These are phyloP conservation scores for Actinia equina DNA, from an alignment of 64 coral and sea anemone genomes.

Conservation along the genomic window DNA sequence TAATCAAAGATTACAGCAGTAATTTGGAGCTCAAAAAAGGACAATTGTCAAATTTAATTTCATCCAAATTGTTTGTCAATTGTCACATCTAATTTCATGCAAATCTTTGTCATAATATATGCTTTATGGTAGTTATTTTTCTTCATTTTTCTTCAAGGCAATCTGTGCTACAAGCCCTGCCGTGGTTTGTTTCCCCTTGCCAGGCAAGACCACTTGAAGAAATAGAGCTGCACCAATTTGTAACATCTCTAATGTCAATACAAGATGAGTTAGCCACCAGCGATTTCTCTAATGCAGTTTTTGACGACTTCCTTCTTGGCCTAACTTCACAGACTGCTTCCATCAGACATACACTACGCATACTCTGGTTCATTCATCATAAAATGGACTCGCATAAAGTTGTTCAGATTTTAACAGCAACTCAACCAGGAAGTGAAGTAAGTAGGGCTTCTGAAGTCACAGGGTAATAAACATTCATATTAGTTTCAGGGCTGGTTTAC, in stretches of 20 bases:
- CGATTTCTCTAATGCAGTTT: conserved; percentile 85
- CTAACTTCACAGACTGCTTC: conserved; percentile 70
- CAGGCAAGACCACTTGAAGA: conserved; percentile 69
- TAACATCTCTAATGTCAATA: conserved; percentile 53
- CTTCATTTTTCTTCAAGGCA: conserved; percentile 28
- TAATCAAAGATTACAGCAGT: no score
- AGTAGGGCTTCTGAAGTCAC: background rate
- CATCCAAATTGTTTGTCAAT: no score
- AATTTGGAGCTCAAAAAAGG: no score
- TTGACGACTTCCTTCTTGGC: conserved; percentile 87
- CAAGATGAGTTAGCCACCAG: conserved; percentile 80
- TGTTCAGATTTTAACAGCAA: conserved; percentile 79
- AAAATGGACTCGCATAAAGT: conserved; percentile 97
- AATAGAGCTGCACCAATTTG: conserved; percentile 76
- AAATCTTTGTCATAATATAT: no score
- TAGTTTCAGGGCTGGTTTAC: no score
- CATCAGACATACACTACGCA: conserved; percentile 70
- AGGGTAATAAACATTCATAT: no score
- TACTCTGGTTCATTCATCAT: conserved; percentile 79
- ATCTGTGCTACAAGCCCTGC: conserved; percentile 47
- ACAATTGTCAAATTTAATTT: no score
- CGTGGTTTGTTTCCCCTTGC: conserved; percentile 71
- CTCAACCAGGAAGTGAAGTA: conserved; percentile 93
- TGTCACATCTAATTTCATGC: no score
- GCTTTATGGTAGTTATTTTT: background rate